These are phyloP conservation scores for Poeciliopsis occidentalis DNA, from an alignment of 2,113 vertebrate genomes.

Conservation along the genomic window DNA sequence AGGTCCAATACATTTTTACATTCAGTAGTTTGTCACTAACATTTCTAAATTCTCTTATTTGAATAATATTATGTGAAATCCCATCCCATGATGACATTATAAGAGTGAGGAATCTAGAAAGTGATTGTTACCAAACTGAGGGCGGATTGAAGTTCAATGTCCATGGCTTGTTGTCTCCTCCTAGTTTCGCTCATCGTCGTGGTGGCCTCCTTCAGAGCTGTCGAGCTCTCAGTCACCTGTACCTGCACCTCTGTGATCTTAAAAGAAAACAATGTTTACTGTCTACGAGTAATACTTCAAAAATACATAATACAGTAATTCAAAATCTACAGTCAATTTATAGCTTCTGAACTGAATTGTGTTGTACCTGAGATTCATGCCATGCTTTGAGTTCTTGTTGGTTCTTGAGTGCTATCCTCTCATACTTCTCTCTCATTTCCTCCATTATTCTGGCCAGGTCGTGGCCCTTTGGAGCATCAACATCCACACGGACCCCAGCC, in stretches of 20 bases:
- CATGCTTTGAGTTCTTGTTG: slow-evolving; percentile 85
- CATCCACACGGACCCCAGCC: slow-evolving; percentile 83
- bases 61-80: not conserved
- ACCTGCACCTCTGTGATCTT: slow-evolving; percentile 78
- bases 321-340: not conserved
- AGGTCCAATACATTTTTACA: not conserved
- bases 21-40: too few relatives aligned
- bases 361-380: slow-evolving; percentile 82
- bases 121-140: slow-evolving; percentile 82
- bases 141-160: slow-evolving; percentile 88
- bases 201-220: slow-evolving; percentile 82
- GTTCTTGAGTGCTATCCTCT: slow-evolving; percentile 84
- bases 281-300: not conserved
- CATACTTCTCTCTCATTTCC: slow-evolving; percentile 88
- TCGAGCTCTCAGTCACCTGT: slow-evolving; percentile 78
- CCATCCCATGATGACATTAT: not conserved
- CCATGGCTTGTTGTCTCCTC: slow-evolving; percentile 80
- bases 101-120: not conserved
- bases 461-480: slow-evolving; percentile 84
- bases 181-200: slow-evolving; percentile 78
- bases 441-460: slow-evolving; percentile 85
- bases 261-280: slow-evolving; percentile 51
- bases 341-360: not conserved
- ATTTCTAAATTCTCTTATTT: not conserved
- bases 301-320: not conserved